Evolutionary conservation across 2,797 vertebrate genomes (phyloP).

Genomic region (Bufotes viridis): DNA sequence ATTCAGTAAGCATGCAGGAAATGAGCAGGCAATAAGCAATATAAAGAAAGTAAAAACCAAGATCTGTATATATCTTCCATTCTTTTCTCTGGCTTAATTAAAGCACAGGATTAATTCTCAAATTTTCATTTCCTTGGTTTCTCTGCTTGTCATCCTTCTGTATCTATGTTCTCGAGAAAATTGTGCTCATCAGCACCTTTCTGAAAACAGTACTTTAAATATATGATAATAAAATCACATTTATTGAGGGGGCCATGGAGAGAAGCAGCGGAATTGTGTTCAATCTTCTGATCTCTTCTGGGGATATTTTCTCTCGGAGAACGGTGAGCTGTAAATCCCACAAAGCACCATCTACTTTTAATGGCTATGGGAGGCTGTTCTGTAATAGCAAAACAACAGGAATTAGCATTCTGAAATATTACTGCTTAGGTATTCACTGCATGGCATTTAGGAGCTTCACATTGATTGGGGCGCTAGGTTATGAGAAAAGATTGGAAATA

Average conservation of each 20-base stretch:
- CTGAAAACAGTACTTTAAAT: conserved; percentile 41
- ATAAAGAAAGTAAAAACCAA: neutral
- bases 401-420: conserved; percentile 55
- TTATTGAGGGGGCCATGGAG: conserved; percentile 19
- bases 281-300: conserved; percentile 43
- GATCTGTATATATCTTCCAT: neutral
- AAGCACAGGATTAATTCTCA: neutral
- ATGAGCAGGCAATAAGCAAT: neutral
- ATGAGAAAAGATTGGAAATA: conserved; percentile 60
- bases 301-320: conserved; percentile 30
- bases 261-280: conserved; percentile 15
- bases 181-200: conserved; percentile 32
- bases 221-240: conserved; percentile 44
- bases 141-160: neutral
- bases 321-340: conserved; percentile 42
- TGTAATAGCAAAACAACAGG: conserved; percentile 35
- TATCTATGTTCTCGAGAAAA: neutral
- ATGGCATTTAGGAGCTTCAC: conserved; percentile 53
- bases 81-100: conserved; percentile 11
- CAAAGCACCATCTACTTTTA: conserved; percentile 24
- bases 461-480: conserved; percentile 54
- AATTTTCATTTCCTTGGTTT: neutral
- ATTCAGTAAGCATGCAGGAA: neutral
- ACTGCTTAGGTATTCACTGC: conserved; percentile 49
- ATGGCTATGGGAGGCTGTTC: conserved; percentile 41